Percentiles rank a stretch among this genome's conserved stretches.
Evolutionary conservation across 2,888 invertebrate genomes (phyloP).

Genomic region (Napeogenes sylphis): DNA sequence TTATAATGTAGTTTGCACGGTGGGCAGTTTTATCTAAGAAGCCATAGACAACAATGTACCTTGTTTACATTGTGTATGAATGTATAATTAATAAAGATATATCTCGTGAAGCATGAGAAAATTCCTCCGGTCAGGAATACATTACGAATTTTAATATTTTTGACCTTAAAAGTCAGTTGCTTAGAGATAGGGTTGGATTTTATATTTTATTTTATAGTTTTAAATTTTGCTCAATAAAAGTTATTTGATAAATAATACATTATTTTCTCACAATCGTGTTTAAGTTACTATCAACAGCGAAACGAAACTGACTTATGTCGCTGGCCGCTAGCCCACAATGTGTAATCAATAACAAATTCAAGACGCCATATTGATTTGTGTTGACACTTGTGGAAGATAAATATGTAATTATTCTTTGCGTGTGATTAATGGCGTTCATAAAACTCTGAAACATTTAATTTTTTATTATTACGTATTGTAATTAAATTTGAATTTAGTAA

Average conservation of each 20-base stretch:
- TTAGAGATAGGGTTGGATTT: no score
- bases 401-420: constrained; percentile 18
- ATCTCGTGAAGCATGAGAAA: constrained; percentile 70
- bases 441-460: neutral
- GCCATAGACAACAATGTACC: constrained; percentile 47
- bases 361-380: constrained; percentile 58
- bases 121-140: constrained; percentile 50
- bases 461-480: neutral
- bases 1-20: constrained; percentile 68
- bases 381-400: constrained; percentile 30
- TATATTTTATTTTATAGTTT: no score
- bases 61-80: constrained; percentile 73
- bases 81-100: constrained; percentile 74
- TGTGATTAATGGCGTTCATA: neutral
- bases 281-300: constrained; percentile 2
- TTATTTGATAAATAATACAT: neutral
- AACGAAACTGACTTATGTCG: constrained; percentile 8
- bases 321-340: constrained; percentile 38
- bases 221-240: neutral
- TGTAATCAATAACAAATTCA: constrained; percentile 73
- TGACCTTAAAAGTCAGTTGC: neutral
- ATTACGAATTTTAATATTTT: constrained; percentile 32
- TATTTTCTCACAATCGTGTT: neutral
- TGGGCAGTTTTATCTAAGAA: constrained; percentile 49
- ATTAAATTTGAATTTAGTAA: constrained; percentile 6